Percentiles rank a stretch among this genome's conserved stretches.
These are phyloP conservation scores for Rhinogobius similis DNA, from an alignment of 2,113 vertebrate genomes.

Conservation along the genomic window DNA sequence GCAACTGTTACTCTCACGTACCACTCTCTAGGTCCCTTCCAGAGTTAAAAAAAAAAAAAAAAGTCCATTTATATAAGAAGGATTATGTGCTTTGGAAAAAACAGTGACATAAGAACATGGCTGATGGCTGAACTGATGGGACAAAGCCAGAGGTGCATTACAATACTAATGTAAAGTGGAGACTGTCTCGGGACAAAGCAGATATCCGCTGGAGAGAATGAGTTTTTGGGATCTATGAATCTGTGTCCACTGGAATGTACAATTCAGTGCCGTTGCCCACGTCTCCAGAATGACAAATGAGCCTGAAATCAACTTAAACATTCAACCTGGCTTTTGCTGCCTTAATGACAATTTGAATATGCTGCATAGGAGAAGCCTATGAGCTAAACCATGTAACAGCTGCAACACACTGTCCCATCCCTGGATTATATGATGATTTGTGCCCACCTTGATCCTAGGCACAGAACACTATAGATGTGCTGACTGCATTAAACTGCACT, in stretches of 20 bases:
- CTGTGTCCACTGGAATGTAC: too few relatives aligned
- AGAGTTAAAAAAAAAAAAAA: slow-evolving; percentile 13
- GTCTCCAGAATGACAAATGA: not conserved
- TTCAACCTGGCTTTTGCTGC: not conserved
- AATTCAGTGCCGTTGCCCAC: not conserved
- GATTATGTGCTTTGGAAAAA: slow-evolving; percentile 65
- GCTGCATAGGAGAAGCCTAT: too few relatives aligned
- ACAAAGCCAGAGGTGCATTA: slow-evolving; percentile 18
- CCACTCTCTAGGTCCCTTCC: slow-evolving; percentile 40
- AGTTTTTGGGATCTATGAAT: too few relatives aligned
- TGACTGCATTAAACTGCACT: not conserved
- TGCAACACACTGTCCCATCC: slow-evolving; percentile 34
- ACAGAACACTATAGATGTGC: not conserved
- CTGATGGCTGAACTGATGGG: slow-evolving; percentile 16
- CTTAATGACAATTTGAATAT: not conserved
- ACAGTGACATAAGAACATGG: slow-evolving; percentile 63
- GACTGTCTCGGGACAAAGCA: slow-evolving; percentile 4
- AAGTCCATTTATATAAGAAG: slow-evolving; percentile 68
- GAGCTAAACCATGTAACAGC: slow-evolving; percentile 26
- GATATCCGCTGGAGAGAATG: too few relatives aligned
- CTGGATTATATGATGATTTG: slow-evolving; percentile 17
- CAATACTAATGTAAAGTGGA: slow-evolving; percentile 12
- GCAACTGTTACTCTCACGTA: slow-evolving; percentile 46
- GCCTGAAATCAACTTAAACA: not conserved
- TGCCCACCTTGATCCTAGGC: not conserved